phyloP scores from a whole-genome alignment of 2,113 vertebrate species.

The Dasyprocta punctata region DNA sequence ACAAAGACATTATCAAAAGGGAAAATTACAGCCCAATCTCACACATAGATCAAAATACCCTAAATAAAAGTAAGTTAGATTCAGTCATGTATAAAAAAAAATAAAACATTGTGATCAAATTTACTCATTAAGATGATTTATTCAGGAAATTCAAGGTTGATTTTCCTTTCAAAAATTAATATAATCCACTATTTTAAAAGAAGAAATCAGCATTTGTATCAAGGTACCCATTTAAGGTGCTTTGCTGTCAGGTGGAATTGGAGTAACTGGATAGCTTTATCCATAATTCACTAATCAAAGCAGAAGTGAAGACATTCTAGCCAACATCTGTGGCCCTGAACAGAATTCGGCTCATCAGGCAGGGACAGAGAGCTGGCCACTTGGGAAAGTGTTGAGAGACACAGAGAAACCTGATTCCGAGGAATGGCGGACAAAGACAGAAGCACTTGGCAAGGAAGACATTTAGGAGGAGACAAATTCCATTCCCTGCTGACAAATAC shows the following conservation, averaged over 20 bases:
- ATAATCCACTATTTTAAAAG: neutral
- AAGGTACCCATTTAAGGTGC: neutral
- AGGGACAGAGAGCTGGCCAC: neutral
- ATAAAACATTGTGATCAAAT: neutral
- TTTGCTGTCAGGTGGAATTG: neutral
- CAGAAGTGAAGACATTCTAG: neutral
- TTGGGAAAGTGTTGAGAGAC: accelerated
- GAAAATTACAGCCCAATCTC: neutral
- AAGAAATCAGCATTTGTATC: neutral
- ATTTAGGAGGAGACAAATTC: neutral
- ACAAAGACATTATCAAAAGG: neutral
- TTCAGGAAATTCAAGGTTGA: neutral
- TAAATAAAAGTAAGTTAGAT: neutral
- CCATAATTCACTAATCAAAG: neutral
- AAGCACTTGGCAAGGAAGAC: neutral
- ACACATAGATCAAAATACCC: neutral
- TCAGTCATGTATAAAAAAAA: neutral
- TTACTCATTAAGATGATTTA: neutral
- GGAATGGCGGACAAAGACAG: neutral
- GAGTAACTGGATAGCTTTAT: neutral
- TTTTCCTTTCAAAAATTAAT: neutral
- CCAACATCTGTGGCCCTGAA: neutral
- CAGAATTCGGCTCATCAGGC: too few species aligned
- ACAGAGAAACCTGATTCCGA: neutral
- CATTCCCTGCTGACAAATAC: neutral